Evolutionary conservation across 1,140 invertebrate species (phyloP), one percentile per base, ranked within the genome.

Genomic region (Drosophila nannoptera): DNA sequence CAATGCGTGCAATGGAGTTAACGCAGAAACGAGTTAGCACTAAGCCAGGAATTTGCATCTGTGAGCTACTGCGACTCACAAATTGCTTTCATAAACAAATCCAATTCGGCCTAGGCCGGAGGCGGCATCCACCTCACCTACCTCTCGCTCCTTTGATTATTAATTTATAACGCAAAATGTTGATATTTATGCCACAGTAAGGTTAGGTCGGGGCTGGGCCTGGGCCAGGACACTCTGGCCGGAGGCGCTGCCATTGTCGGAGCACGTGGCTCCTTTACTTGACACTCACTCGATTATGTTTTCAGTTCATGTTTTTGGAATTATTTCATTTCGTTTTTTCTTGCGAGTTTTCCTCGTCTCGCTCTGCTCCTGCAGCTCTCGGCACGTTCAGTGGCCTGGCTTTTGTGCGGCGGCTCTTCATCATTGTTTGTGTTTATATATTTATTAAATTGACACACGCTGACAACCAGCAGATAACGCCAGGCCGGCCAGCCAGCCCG

Each of bases 261-360:
- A 40, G 35, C 29, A 62, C 67, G 80, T 82, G 71, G 54, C 73
- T 77, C 58, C 73, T 80, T 84, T 68, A 70, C 68, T 86, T 84
- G 80, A 84, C 80, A 77, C 73, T 80, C 78, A 70, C 76, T 78
- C 81, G 77, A 86, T 86, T 84, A 75, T 83, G 80, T 84, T 86
- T 84, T 84, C 80, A 80, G 80, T 76, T 86, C 81, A 84, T 84
- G 80, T 80, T 84, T 84, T 86, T 69, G 80, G 80, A 84, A 84
- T 84, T 84, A 84, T 86, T 86, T 84, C 80, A 86, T 84, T 84
- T 80, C 73, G n/a, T 78, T 48, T 35, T 68, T 73, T 80, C 54
- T 54, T 22, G 22, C 22, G 1, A 22, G 3, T 22, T 22, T 22
- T 22, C 22, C 3, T 22, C 22, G 22, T 22, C 22, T 22, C 3